A percentile compares a stretch with the other conserved stretches of the same genome.
Conservation (phyloP, 2,888 invertebrate species). For the Zeuzera pyrina region DNA sequence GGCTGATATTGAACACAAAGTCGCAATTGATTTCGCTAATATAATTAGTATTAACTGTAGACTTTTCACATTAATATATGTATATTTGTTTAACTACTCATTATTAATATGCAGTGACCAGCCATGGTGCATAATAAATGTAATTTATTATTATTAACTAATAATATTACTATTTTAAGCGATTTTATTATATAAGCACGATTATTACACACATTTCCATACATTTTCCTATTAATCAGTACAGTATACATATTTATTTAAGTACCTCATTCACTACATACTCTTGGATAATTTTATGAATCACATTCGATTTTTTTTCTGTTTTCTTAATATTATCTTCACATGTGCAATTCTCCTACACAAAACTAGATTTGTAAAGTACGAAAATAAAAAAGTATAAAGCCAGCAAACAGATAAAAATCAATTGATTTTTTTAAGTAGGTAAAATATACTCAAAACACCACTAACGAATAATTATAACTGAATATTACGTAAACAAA, state of each 20-base stretch:
- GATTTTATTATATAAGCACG: constrained; percentile 30
- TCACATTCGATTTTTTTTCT: constrained; percentile 49
- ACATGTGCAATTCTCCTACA: constrained; percentile 23
- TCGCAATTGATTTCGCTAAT: too few relatives aligned
- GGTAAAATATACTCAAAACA: too few relatives aligned
- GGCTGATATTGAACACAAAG: too few relatives aligned
- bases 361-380: constrained; percentile 16
- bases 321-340: constrained; percentile 27
- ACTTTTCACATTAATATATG: background rate
- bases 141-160: constrained; percentile 18
- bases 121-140: constrained; percentile 34
- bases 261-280: too few relatives aligned
- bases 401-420: too few relatives aligned
- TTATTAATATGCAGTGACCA: constrained; percentile 36
- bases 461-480: too few relatives aligned
- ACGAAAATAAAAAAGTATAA: too few relatives aligned
- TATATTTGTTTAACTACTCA: constrained; percentile 23
- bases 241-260: constrained; percentile 24
- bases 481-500: too few relatives aligned
- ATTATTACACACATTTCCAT: constrained; percentile 21
- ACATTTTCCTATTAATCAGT: constrained; percentile 19
- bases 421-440: too few relatives aligned
- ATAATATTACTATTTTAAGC: constrained; percentile 23
- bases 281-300: constrained; percentile 43
- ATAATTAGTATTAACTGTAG: too few relatives aligned